Evolutionary conservation across 2,797 vertebrate species (phyloP).

Genomic region (Hyperoplus immaculatus): DNA sequence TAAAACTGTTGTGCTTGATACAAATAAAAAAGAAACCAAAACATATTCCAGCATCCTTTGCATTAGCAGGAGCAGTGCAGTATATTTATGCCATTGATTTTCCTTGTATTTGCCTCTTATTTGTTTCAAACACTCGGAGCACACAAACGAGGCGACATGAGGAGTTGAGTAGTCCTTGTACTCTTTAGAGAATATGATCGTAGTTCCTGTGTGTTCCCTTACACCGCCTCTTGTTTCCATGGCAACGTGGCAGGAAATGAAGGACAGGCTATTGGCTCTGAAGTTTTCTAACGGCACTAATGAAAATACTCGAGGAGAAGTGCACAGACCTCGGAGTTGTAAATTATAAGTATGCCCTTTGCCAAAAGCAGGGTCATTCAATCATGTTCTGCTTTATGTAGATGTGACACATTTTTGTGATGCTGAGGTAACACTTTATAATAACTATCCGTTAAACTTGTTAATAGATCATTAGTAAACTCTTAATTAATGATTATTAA

Average conservation of each 20-base stretch:
- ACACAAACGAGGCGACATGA: slow-evolving; percentile 55
- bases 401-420: not conserved
- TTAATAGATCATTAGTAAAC: no score
- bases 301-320: slow-evolving; percentile 75
- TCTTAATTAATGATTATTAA: no score
- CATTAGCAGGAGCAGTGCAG: not conserved
- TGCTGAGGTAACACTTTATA: no score
- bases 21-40: not conserved
- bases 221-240: slow-evolving; percentile 85
- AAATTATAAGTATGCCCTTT: slow-evolving; percentile 21
- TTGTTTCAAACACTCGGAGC: slow-evolving; percentile 37
- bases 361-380: not conserved
- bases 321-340: slow-evolving; percentile 25
- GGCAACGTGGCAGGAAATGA: slow-evolving; percentile 82
- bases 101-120: slow-evolving; percentile 16
- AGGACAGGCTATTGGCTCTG: slow-evolving; percentile 76
- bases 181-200: slow-evolving; percentile 72
- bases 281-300: slow-evolving; percentile 76
- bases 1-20: not conserved
- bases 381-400: no score
- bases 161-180: slow-evolving; percentile 53
- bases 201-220: slow-evolving; percentile 69
- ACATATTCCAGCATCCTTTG: not conserved
- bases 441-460: no score
- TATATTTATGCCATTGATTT: not conserved